Evolutionary conservation across 2,113 vertebrate species (phyloP).

Genomic region (Lasiurus borealis): DNA sequence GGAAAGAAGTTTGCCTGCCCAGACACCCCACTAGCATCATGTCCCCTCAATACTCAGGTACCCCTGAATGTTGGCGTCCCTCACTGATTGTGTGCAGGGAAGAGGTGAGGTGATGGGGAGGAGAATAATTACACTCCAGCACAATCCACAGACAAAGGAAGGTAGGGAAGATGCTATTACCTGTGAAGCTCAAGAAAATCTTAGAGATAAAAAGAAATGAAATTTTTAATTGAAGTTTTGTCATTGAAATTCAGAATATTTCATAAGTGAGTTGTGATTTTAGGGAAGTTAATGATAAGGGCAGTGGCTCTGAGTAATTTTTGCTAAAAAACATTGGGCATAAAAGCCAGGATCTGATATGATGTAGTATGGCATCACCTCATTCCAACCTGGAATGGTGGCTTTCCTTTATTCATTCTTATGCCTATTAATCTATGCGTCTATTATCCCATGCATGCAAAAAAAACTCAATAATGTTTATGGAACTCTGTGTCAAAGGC

Average conservation of each 20-base stretch:
- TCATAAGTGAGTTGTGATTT: neutral
- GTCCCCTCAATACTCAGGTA: neutral
- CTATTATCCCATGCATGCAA: neutral
- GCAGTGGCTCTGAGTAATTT: neutral
- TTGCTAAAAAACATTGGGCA: neutral
- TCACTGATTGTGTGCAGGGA: rapidly evolving
- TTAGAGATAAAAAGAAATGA: neutral
- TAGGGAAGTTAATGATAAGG: neutral
- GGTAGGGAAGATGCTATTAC: neutral
- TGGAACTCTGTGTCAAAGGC: neutral
- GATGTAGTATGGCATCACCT: neutral
- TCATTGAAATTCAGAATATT: neutral
- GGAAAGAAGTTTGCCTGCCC: neutral
- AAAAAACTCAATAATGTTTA: neutral
- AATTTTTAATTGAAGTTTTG: neutral
- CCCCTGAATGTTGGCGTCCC: neutral
- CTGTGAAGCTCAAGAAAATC: neutral
- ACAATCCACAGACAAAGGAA: neutral
- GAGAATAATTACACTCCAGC: neutral
- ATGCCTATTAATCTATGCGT: neutral
- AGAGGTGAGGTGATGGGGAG: too few relatives aligned
- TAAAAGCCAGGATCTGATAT: neutral
- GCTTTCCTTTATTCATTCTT: neutral
- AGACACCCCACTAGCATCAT: neutral
- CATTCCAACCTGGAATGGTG: neutral